phyloP scores from a whole-genome alignment of 2,888 invertebrate genomes.

The Cephus nigrinus region DNA sequence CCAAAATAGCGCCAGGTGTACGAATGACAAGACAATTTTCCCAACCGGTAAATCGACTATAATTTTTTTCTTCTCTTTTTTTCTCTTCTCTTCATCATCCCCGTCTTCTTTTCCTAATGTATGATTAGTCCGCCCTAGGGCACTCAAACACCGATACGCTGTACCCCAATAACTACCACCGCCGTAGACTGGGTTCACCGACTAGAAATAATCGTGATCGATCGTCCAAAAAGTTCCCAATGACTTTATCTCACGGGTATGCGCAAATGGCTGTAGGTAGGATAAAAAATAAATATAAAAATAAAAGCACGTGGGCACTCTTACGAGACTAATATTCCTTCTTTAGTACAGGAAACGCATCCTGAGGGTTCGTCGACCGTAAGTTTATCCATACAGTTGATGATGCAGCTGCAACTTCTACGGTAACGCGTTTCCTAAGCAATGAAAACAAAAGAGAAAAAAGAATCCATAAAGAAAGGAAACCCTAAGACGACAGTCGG shows the following conservation, averaged over 20 bases:
- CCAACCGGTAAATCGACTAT: neutral
- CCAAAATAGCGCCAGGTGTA: slow-evolving; percentile 27
- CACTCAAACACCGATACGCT: neutral
- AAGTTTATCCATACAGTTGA: neutral
- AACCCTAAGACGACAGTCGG: slow-evolving; percentile 5
- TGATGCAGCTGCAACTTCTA: neutral
- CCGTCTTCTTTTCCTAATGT: neutral
- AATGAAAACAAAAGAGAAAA: slow-evolving; percentile 3
- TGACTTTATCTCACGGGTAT: neutral
- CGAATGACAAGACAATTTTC: slow-evolving; percentile 25
- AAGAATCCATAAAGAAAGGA: slow-evolving; percentile 15
- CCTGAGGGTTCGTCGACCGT: neutral
- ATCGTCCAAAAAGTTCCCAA: neutral
- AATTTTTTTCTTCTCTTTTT: neutral
- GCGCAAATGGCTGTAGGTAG: neutral
- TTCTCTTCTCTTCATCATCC: neutral
- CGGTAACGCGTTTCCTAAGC: neutral
- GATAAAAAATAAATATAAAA: neutral
- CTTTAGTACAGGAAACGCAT: neutral
- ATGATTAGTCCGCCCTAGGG: neutral
- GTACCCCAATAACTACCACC: neutral
- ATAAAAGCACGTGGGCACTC: neutral
- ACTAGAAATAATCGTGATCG: neutral
- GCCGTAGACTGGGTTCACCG: neutral
- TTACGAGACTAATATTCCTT: neutral